Base-by-base conservation (phyloP, 2,888 invertebrate genomes). In the Osedax fenrisi region DNA sequence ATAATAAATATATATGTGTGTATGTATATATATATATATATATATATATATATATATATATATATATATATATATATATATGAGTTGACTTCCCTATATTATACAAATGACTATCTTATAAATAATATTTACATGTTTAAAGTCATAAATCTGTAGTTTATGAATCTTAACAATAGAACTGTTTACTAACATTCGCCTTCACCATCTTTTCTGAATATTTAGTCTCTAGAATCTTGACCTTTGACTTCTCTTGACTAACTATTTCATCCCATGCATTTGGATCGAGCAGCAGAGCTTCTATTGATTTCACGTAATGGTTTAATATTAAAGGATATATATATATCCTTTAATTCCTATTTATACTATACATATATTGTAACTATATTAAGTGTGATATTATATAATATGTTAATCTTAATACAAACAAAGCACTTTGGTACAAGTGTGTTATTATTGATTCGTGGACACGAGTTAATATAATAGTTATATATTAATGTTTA, bases 161-260 rank as follows among this genome's bases (percentile, higher is more conserved):
- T 41, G 41, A 5, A 41, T 5, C 17, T 41, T 17, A 41, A 5
- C 41, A 10, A 41, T 41, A 41, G 41, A 41, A 41, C 5, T 41
- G 17, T 41, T 41, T 5, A 41, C 41, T 41, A 10, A 41, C 41
- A 17, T 41, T 41, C 17, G 41, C 41, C 17, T 41, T 41, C 41
- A 41, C 41, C 68, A 68, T 68, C 68, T 68, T 68, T 24, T 24
- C 68, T 17, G 68, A 68, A n/a, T 22, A 68, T 27, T 68, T 68
- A 26, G 23, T 26, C n/a, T 68, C 68, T 10, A 68, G 68, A 13
- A 10, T 24, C 27, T 68, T 68, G 22, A 68, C 68, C 27, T 68
- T 68, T 26, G 68, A 25, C 27, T 68, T 68, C 27, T 68, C 26
- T 68, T 25, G 25, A 26, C 25, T 26, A 26, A 68, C 68, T 0